Base-by-base conservation (phyloP, 2,113 vertebrate species). In the Aptenodytes forsteri region DNA sequence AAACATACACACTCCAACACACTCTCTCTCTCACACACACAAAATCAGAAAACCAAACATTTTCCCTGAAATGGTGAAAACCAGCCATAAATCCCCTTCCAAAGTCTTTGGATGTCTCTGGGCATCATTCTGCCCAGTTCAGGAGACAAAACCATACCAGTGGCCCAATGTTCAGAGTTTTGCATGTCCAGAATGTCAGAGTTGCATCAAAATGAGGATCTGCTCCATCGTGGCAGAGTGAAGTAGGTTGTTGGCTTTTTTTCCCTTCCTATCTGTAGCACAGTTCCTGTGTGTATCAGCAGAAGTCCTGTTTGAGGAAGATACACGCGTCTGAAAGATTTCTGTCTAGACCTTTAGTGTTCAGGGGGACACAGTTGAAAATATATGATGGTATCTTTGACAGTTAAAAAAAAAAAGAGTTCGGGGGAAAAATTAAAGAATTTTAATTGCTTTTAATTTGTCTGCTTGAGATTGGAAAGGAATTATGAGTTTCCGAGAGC, bases 391-490 rank as follows among this genome's bases (percentile, higher is more conserved):
- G 10, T 44, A 55, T 85, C 47, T 81, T 58, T 16, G 65, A 67
- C 73, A 82, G 71, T 81, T 69, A 7, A 46, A 46, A 47, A 46
- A 76, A 55, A 78, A 95, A 90, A 59, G 8, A 83, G 21, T n/a
- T 78, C 11, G 38, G 81, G 81, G 73, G 92, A 95, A 88, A 83
- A 88, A n/a, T 36, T 25, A 50, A 94, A 72, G 59, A 86, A 90
- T 96, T 93, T 95, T 84, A 88, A 95, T 94, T 83, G n/a, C 64
- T 40, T 75, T 84, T 58, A 54, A 36, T 58, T 47, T 75, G 27
- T 93, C 83, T 97, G 13, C n/a, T 79, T 71, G 84, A 86, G 66
- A 38, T 65, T 71, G 16, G 38, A 87, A 87, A 78, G 77, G 82
- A 79, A 73, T 77, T 75, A 58, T 0, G 64, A 55, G 50, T 66